Percentiles rank a stretch among this genome's conserved stretches.
phyloP scores from a whole-genome alignment of 2,888 invertebrate genomes.

The Sympetrum striolatum region DNA sequence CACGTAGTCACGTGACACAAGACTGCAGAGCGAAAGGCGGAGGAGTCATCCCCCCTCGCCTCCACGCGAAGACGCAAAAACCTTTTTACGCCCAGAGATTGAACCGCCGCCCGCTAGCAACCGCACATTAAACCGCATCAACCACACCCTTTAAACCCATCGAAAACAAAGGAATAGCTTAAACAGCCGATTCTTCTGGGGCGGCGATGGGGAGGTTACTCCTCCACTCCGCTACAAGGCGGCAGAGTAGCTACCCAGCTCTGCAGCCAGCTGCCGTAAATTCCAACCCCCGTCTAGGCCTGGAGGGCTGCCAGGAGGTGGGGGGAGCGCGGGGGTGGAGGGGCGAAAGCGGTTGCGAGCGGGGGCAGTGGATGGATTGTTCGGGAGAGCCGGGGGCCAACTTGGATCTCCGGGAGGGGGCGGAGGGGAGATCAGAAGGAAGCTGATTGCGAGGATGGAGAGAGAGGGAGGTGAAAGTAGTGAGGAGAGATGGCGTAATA shows the following conservation, averaged over 20 bases:
- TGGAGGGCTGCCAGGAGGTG: background rate
- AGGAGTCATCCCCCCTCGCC: background rate
- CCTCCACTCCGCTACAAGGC: background rate
- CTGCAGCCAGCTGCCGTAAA: constrained; percentile 41
- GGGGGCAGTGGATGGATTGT: background rate
- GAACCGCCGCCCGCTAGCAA: background rate
- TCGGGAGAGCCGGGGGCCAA: background rate
- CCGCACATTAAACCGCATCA: background rate
- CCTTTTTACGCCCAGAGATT: background rate
- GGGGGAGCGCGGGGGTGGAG: background rate
- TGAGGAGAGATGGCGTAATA: background rate
- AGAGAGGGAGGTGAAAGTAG: background rate
- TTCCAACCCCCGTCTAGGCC: constrained; percentile 7
- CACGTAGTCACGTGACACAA: background rate
- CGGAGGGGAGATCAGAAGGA: background rate
- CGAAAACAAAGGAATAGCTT: background rate
- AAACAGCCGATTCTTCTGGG: background rate
- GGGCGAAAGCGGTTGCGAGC: background rate
- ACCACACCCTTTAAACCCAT: background rate
- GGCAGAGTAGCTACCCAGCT: background rate
- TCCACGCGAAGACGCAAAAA: background rate
- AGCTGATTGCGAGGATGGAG: background rate
- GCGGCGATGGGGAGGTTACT: background rate
- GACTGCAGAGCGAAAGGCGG: background rate
- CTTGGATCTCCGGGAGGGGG: background rate